phyloP scores from a whole-genome alignment of 2,113 vertebrate genomes.

The Copsychus sechellarum region DNA sequence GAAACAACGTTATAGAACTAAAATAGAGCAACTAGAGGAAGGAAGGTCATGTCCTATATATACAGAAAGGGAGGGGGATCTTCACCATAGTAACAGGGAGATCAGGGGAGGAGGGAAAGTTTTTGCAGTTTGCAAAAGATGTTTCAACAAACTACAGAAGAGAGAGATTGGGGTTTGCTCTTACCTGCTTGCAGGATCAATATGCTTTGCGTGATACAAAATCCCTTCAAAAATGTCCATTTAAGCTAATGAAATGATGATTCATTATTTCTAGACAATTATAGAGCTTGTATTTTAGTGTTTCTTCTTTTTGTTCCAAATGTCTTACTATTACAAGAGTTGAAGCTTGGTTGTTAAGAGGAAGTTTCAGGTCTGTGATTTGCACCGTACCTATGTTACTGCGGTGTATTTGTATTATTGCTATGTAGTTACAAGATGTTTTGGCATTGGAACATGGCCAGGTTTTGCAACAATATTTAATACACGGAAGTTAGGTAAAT shows the following conservation, averaged over 20 bases:
- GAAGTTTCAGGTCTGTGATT: background rate
- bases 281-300: background rate
- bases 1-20: conserved; percentile 31
- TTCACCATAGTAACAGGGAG: background rate
- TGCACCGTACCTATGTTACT: fast-evolving
- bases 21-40: conserved; percentile 65
- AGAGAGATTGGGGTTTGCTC: background rate
- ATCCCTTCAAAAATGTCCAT: background rate
- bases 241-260: background rate
- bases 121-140: background rate
- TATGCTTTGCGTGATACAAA: background rate
- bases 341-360: background rate
- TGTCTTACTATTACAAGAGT: background rate
- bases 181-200: background rate
- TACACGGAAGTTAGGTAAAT: fast-evolving
- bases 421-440: background rate
- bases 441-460: background rate
- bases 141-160: background rate
- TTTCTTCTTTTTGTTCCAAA: background rate
- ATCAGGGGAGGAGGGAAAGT: background rate
- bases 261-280: background rate
- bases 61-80: conserved; percentile 19
- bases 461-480: background rate
- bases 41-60: conserved; percentile 57
- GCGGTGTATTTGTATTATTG: background rate